Conservation (phyloP, 2,797 vertebrate genomes). For the Merluccius polli region DNA sequence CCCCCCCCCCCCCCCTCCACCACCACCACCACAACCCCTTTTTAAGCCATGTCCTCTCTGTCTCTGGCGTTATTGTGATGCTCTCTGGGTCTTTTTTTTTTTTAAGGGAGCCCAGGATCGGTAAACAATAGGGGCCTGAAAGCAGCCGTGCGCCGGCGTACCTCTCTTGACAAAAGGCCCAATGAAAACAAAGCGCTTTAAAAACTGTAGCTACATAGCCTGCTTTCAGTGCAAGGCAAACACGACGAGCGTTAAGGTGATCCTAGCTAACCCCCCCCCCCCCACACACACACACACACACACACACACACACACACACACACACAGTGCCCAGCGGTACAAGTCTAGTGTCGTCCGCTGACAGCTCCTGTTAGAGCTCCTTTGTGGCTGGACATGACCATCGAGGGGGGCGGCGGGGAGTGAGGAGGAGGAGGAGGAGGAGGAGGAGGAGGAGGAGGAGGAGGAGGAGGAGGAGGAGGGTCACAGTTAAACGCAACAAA, state of each 20-base stretch:
- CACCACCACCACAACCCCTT: neutral
- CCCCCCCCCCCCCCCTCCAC: slow-evolving; percentile 18
- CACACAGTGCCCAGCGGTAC: slow-evolving; percentile 43
- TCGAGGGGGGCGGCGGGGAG: slow-evolving; percentile 60
- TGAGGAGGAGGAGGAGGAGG: neutral
- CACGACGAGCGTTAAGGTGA: slow-evolving; percentile 69
- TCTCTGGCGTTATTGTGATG: slow-evolving; percentile 41
- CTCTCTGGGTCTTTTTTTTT: slow-evolving; percentile 24
- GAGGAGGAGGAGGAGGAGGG: neutral
- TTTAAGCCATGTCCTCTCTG: slow-evolving; percentile 22
- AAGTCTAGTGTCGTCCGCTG: slow-evolving; percentile 69
- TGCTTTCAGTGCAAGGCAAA: slow-evolving; percentile 79
- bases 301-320: too few relatives aligned
- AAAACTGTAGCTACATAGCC: slow-evolving; percentile 51
- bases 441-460: neutral
- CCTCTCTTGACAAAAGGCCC: slow-evolving; percentile 46
- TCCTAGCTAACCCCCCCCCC: slow-evolving; percentile 52
- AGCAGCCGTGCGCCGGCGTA: neutral
- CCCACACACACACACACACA: neutral
- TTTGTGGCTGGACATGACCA: slow-evolving; percentile 70
- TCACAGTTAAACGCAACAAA: slow-evolving; percentile 67
- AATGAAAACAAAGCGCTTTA: slow-evolving; percentile 63
- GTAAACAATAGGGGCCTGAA: neutral
- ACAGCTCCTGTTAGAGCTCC: slow-evolving; percentile 82
- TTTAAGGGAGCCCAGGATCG: neutral